A percentile compares a stretch with the other conserved stretches of the same genome.
Conservation (phyloP, 2,797 vertebrate genomes). For the Oreortyx pictus region DNA sequence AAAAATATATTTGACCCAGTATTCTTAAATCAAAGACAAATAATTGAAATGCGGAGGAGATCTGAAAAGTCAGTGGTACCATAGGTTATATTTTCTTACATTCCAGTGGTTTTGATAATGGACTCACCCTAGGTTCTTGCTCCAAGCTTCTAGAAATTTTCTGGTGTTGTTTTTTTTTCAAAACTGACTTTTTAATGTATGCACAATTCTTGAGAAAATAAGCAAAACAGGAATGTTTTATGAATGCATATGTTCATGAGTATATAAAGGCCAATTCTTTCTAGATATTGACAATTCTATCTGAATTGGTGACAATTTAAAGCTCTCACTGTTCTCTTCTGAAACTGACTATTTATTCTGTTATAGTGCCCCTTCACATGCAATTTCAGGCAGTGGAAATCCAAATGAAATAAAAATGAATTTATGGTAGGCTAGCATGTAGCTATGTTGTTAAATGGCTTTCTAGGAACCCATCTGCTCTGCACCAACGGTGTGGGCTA, state of each 20-base stretch:
- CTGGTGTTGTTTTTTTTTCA: background rate
- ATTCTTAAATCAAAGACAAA: background rate
- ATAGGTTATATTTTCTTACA: background rate
- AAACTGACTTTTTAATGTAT: background rate
- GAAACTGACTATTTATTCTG: background rate
- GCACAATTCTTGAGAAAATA: background rate
- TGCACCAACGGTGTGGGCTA: background rate
- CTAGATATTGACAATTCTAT: background rate
- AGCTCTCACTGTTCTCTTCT: background rate
- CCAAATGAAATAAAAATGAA: background rate
- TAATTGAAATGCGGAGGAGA: background rate
- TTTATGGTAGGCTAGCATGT: background rate
- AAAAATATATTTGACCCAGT: background rate
- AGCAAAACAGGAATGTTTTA: background rate
- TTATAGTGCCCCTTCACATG: background rate
- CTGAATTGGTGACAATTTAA: background rate
- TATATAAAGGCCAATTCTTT: background rate
- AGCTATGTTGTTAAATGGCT: background rate
- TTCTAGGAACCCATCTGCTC: background rate
- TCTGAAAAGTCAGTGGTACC: background rate
- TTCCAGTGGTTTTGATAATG: background rate
- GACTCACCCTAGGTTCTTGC: no score
- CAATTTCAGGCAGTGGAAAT: background rate
- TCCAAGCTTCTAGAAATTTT: background rate
- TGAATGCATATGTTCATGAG: background rate